phyloP scores from a whole-genome alignment of 2,797 vertebrate genomes.

The Labroides dimidiatus region DNA sequence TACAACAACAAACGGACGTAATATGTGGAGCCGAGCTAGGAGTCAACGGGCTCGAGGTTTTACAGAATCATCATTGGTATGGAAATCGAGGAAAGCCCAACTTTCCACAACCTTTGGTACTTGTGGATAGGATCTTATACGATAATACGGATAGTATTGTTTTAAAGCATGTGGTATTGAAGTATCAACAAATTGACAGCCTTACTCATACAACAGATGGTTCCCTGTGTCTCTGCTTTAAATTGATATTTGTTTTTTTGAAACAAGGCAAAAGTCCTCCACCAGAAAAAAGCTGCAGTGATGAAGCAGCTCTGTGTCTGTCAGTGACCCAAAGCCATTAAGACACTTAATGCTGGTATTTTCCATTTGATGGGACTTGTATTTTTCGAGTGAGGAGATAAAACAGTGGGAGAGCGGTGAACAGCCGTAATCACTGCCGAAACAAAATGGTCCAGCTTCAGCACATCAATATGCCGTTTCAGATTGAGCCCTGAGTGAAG shows the following conservation, averaged over 20 bases:
- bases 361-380: constrained; percentile 39
- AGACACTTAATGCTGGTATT: constrained; percentile 50
- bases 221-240: background rate
- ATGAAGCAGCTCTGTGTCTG: constrained; percentile 26
- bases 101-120: no score
- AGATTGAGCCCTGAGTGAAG: constrained; percentile 35
- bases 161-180: no score
- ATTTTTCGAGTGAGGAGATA: constrained; percentile 35
- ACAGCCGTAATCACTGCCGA: constrained; percentile 32
- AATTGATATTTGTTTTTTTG: background rate
- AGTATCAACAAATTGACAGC: no score
- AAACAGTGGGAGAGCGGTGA: constrained; percentile 27
- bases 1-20: no score
- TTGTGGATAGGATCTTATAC: no score
- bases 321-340: constrained; percentile 52
- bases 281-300: constrained; percentile 16
- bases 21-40: no score
- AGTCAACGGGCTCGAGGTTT: no score
- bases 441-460: constrained; percentile 45
- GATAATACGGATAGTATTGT: no score
- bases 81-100: no score
- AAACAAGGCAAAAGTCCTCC: background rate
- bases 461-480: constrained; percentile 28
- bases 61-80: no score
- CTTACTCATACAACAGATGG: background rate